Base-by-base conservation (phyloP, 2,888 invertebrate species). In the Orchesellides sinensis region DNA sequence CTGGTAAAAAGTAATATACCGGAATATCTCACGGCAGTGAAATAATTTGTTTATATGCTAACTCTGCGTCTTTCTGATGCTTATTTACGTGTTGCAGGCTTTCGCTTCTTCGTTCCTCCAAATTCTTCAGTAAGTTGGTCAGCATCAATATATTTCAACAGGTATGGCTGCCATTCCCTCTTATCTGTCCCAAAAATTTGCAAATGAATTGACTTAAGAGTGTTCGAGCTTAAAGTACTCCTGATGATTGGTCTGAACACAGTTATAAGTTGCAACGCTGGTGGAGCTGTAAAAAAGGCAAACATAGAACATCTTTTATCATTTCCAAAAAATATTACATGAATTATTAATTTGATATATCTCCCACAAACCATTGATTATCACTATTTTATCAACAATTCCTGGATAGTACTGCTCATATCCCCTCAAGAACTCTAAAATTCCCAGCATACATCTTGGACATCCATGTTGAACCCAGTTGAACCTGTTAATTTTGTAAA, bases 281-380 rank as follows among this genome's bases (percentile, higher is more conserved):
- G 45, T 29, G 78, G 78, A 10, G 70, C 78, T 78, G 12, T 14
- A 25, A 23, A 4, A 12, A 68, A 52, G 35, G 12, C n/a, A 52
- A 52, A 52, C 23, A 21, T 56, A 23, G 2, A 19, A 27, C 14
- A 1, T 21, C 1, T 1, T 25, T 23, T 27, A 3, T 25, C 4
- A n/a, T 14, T 3, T 4, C n/a, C n/a, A n/a, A n/a, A n/a, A n/a
- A n/a, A n/a, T n/a, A n/a, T n/a, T n/a, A n/a, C n/a, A n/a, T n/a
- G n/a, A n/a, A n/a, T n/a, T n/a, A n/a, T n/a, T n/a, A n/a, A n/a
- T n/a, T n/a, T n/a, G n/a, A n/a, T n/a, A n/a, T n/a, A n/a, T n/a
- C n/a, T n/a, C n/a, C n/a, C n/a, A n/a, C n/a, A n/a, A n/a, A 78
- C 78, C 70, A 35, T 78, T 78, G 21, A 78, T 56, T 23, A 78